These are phyloP conservation scores for Anneissia japonica DNA, from an alignment of 35 echinoderm and acorn worm genomes.

Conservation along the genomic window DNA sequence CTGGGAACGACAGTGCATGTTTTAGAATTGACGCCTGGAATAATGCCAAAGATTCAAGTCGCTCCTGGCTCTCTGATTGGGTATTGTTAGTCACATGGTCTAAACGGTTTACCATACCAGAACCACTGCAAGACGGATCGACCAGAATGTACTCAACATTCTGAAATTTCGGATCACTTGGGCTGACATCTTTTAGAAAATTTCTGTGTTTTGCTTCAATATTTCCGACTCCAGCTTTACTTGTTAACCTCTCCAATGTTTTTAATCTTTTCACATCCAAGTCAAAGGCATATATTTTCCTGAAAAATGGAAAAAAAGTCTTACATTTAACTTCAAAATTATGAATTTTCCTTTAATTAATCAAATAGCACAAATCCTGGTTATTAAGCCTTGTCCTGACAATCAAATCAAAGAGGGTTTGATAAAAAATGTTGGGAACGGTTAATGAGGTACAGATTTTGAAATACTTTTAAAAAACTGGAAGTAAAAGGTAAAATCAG, in stretches of 20 bases:
- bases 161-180: constrained; percentile 24
- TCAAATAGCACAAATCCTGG: too few relatives aligned
- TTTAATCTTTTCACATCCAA: constrained; percentile 45
- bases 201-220: constrained; percentile 41
- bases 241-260: constrained; percentile 20
- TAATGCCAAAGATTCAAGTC: constrained; percentile 39
- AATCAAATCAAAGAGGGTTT: too few relatives aligned
- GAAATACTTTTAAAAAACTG: too few relatives aligned
- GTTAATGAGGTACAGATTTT: too few relatives aligned
- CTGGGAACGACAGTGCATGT: constrained; percentile 80
- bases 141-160: constrained; percentile 68
- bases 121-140: constrained; percentile 87
- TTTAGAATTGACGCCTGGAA: constrained; percentile 58
- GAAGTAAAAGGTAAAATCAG: too few relatives aligned
- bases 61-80: constrained; percentile 5
- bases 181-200: constrained; percentile 56
- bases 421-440: too few relatives aligned
- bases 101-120: constrained; percentile 67
- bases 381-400: too few relatives aligned
- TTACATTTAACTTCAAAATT: too few relatives aligned
- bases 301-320: constrained; percentile 10
- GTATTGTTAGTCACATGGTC: constrained; percentile 46
- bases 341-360: too few relatives aligned
- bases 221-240: constrained; percentile 49
- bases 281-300: constrained; percentile 92